Percentiles rank a stretch among this genome's conserved stretches.
These are phyloP conservation scores for Nephrotoma guestfalica DNA, from an alignment of 2,888 invertebrate genomes.

Conservation along the genomic window DNA sequence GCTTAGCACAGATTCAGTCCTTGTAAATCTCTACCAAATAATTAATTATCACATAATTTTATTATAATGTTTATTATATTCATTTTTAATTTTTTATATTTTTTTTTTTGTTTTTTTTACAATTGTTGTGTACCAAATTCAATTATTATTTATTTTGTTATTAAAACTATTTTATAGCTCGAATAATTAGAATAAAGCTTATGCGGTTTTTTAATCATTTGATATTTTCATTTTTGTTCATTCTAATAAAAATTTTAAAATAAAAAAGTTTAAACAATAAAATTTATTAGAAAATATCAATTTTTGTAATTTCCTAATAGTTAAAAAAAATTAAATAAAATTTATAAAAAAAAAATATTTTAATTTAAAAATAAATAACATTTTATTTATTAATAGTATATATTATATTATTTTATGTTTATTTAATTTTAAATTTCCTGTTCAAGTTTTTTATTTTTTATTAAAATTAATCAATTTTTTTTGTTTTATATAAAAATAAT, in stretches of 20 bases:
- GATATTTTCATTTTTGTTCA: neutral
- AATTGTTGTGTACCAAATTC: neutral
- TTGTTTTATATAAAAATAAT: neutral
- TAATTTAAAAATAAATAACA: neutral
- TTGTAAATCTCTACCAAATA: neutral
- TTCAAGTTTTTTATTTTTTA: neutral
- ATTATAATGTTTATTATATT: neutral
- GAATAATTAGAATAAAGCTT: neutral
- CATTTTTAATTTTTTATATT: neutral
- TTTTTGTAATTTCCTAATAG: neutral
- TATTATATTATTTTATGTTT: neutral
- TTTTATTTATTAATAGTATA: neutral
- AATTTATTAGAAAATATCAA: neutral
- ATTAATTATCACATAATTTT: neutral
- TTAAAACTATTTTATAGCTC: neutral
- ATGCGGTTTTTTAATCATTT: neutral
- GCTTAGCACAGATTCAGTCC: too few species aligned
- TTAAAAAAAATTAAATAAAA: neutral
- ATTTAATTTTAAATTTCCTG: neutral
- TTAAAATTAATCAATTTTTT: neutral
- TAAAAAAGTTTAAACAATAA: neutral
- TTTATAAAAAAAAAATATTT: neutral
- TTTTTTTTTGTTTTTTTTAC: neutral
- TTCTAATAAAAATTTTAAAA: neutral
- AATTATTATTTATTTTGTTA: neutral